A percentile compares a stretch with the other conserved stretches of the same genome.
Conservation (phyloP, 2,888 invertebrate genomes). For the Ariolimax columbianus region DNA sequence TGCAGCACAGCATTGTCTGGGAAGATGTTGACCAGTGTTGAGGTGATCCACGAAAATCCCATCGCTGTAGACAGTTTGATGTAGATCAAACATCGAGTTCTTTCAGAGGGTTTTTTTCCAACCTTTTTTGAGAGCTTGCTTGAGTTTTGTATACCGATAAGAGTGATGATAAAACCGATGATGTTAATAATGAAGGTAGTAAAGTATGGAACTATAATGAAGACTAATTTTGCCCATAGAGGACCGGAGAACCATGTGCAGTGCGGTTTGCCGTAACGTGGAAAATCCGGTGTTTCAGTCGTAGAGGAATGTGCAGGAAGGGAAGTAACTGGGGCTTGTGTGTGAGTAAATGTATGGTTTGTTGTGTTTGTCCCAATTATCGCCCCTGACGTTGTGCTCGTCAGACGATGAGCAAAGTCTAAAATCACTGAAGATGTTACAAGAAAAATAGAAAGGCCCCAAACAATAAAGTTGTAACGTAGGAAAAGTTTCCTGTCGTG, state of each 20-base stretch:
- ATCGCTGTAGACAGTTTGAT: conserved; percentile 42
- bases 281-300: too few species aligned
- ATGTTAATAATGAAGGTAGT: conserved; percentile 47
- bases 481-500: too few species aligned
- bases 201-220: conserved; percentile 51
- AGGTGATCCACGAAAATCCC: conserved; percentile 29
- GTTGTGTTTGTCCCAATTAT: too few species aligned
- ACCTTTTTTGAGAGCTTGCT: conserved; percentile 16
- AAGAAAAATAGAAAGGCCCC: too few species aligned
- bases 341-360: too few species aligned
- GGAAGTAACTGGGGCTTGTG: too few species aligned
- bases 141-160: conserved; percentile 47
- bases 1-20: not conserved
- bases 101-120: conserved; percentile 1
- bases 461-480: too few species aligned
- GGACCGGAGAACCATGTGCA: conserved; percentile 47
- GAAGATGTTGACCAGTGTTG: not conserved
- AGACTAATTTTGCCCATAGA: conserved; percentile 22
- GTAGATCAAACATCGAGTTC: conserved; percentile 21
- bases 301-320: too few species aligned
- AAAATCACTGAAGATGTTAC: too few species aligned
- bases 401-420: too few species aligned
- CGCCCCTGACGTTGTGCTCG: too few species aligned
- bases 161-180: conserved; percentile 51
- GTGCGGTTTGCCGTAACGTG: conserved; percentile 32